Conservation (phyloP, 2,888 invertebrate species). For the Apamea anceps region DNA sequence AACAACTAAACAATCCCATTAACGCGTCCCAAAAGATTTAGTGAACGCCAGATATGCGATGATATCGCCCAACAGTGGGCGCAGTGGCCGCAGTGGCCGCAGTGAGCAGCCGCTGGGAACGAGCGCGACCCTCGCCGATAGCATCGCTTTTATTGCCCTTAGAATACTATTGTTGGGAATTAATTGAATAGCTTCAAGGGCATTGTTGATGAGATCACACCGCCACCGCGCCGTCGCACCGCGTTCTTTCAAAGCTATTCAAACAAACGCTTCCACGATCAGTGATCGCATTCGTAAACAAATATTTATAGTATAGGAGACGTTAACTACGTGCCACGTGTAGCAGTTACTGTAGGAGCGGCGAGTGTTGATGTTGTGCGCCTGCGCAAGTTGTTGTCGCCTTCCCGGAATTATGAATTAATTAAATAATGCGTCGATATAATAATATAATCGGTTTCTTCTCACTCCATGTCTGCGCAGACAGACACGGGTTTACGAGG, state of each 20-base stretch:
- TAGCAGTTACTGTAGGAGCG: neutral
- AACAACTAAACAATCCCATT: conserved; percentile 51
- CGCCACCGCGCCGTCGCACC: neutral
- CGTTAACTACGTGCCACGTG: neutral
- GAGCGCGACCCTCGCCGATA: conserved; percentile 40
- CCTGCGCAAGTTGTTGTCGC: neutral
- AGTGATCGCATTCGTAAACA: conserved; percentile 24
- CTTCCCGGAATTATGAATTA: neutral
- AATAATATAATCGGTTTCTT: neutral
- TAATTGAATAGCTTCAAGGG: conserved; percentile 50
- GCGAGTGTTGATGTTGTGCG: neutral
- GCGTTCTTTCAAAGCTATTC: conserved; percentile 31
- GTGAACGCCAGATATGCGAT: conserved; percentile 50
- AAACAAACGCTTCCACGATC: conserved; percentile 20
- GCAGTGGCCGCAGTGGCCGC: neutral
- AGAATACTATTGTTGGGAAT: conserved; percentile 58
- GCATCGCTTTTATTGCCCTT: conserved; percentile 55
- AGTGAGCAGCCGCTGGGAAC: conserved; percentile 50
- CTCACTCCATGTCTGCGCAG: neutral
- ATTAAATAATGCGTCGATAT: neutral
- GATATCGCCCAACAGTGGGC: conserved; percentile 52
- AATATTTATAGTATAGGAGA: conserved; percentile 5
- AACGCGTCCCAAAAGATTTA: conserved; percentile 55
- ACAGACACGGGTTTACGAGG: neutral
- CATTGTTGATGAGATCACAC: conserved; percentile 37